Conservation (phyloP, 2,797 vertebrate genomes). For the Lutjanus argentimaculatus region DNA sequence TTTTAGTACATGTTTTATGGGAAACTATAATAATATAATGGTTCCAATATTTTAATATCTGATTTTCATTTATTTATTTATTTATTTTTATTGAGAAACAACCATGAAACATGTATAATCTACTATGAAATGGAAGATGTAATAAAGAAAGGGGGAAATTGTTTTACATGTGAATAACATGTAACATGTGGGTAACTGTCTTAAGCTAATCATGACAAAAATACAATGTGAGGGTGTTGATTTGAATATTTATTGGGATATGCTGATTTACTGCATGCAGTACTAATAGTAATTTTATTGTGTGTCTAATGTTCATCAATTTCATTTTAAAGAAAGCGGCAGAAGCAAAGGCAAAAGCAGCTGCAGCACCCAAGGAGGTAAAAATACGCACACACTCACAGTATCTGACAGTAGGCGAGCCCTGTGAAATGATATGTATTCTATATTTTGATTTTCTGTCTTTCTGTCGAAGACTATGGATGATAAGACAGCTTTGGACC, state of each 20-base stretch:
- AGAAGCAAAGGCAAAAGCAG: slow-evolving; percentile 57
- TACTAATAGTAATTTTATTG: neutral
- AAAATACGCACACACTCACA: neutral
- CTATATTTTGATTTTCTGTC: neutral
- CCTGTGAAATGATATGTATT: neutral
- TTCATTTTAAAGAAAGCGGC: slow-evolving; percentile 65
- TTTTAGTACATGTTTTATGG: neutral
- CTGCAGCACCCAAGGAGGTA: slow-evolving; percentile 73
- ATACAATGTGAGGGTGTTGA: neutral
- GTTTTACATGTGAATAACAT: neutral
- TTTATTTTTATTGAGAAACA: neutral
- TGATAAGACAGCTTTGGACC: slow-evolving; percentile 79
- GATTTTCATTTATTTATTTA: too few relatives aligned
- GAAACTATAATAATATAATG: neutral
- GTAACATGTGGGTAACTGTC: neutral
- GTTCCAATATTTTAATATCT: neutral
- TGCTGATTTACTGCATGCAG: neutral
- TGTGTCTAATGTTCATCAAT: slow-evolving; percentile 12
- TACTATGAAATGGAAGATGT: neutral
- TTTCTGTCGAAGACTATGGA: slow-evolving; percentile 71
- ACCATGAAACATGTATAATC: neutral
- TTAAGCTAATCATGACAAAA: neutral
- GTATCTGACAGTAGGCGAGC: neutral
- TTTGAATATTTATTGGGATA: neutral
- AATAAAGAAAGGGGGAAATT: neutral